These are phyloP conservation scores for Ctenoplectra terminalis DNA, from an alignment of 1,140 invertebrate genomes.

Conservation along the genomic window DNA sequence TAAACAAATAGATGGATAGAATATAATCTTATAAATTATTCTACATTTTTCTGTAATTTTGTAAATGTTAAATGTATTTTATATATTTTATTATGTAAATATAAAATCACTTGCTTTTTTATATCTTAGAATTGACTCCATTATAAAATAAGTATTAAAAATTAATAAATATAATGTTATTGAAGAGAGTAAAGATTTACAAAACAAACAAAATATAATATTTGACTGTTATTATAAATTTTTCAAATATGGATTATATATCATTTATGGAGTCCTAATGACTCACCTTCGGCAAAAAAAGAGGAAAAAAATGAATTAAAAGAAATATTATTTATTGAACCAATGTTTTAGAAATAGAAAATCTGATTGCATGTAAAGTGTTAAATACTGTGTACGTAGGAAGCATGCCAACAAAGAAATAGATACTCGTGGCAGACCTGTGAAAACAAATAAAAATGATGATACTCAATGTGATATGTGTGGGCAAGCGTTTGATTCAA, in stretches of 20 bases:
- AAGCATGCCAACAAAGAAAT: conserved; percentile 84
- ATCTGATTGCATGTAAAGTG: conserved; percentile 32
- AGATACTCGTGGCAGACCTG: conserved; percentile 77
- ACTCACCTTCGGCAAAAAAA: background rate
- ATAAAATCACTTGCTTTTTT: background rate
- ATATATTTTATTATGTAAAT: background rate
- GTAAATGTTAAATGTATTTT: background rate
- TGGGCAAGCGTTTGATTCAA: conserved; percentile 84
- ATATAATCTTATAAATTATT: background rate
- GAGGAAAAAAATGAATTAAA: background rate
- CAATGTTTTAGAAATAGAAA: conserved; percentile 26
- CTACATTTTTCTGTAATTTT: background rate
- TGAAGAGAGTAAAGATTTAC: background rate
- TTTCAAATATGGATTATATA: background rate
- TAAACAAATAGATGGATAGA: background rate
- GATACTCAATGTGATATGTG: conserved; percentile 85
- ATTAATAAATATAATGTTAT: background rate
- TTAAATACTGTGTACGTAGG: conserved; percentile 66
- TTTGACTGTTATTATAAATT: background rate
- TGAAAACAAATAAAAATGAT: conserved; percentile 62
- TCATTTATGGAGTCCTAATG: background rate
- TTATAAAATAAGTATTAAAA: background rate
- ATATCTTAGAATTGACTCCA: background rate
- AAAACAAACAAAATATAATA: background rate
- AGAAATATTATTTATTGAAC: conserved; percentile 16